Evolutionary conservation across 2,888 invertebrate genomes (phyloP), one percentile per base, ranked within the genome.

Genomic region (Drosophila paramelanica): DNA sequence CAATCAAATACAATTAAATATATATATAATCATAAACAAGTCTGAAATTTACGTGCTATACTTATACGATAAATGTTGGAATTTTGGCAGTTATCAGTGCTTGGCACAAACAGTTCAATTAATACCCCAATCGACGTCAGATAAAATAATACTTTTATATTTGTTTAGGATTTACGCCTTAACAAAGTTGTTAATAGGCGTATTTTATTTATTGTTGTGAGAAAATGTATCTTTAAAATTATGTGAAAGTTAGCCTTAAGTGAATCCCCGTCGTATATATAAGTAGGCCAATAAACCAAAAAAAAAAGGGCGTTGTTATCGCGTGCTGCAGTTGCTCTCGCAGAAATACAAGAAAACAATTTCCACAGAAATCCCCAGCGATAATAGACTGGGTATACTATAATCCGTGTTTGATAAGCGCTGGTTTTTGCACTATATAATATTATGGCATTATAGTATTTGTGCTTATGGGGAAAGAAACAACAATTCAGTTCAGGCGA

Each of bases 401-500:
- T 55, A 66, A 78, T 67, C 47, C 61, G 25, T 49, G 39, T 47
- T 49, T 70, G 81, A 81, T 81, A 86, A 81, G 80, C 58, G 4
- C 10, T 13, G 31, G 14, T 5, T 17, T 75, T 49, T 46, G 17
- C 45, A 20, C 51, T 56, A 14, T n/a, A 17, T 10, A 8, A 25
- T 25, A n/a, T 31, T n/a, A 10, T n/a, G 20, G 27, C 38, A 17
- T n/a, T 56, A 10, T 42, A 47, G 38, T 57, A 50, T 62, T 64
- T 51, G 31, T 51, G 31, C 39, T 50, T 55, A 47, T 57, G 41
- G 17, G 46, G 47, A 74, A 65, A 49, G n/a, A 14, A 11, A 45
- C 46, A 59, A 43, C 11, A 51, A 50, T 50, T 10, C 13, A 3
- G 13, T 46, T 50, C 38, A 43, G 10, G 33, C 20, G 49, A 67